These are phyloP conservation scores for Aporrectodea caliginosa DNA, from an alignment of 1,140 invertebrate genomes.

Conservation along the genomic window DNA sequence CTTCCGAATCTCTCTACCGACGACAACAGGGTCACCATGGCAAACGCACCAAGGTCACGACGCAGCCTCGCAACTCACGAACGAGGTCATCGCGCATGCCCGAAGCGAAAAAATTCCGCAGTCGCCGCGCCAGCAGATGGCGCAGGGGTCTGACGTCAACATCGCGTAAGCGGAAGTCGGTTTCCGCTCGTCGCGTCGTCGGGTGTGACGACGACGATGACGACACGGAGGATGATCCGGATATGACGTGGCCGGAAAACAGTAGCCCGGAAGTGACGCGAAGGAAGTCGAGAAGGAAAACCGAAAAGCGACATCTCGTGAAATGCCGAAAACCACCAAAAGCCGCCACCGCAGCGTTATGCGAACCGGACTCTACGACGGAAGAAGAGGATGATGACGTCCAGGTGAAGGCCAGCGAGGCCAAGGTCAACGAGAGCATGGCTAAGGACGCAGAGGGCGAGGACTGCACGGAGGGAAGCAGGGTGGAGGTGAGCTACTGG, in stretches of 20 bases:
- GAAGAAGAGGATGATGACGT: not conserved
- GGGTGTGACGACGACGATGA: not conserved
- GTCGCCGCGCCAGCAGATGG: not conserved
- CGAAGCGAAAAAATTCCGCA: not conserved
- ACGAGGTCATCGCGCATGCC: not conserved
- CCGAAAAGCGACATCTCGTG: not conserved
- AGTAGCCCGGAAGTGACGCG: not conserved
- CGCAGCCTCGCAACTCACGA: not conserved
- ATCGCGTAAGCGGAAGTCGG: not conserved
- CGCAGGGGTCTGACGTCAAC: not conserved
- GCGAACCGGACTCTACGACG: not conserved
- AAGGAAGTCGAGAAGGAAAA: not conserved
- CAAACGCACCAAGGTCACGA: not conserved
- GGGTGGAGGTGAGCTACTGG: not conserved
- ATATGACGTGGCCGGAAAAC: too few species aligned
- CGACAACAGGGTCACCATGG: not conserved
- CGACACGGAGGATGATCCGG: not conserved
- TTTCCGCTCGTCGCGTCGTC: too few species aligned
- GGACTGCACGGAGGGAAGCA: not conserved
- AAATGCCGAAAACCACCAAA: not conserved
- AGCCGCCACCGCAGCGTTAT: not conserved
- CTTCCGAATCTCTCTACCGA: not conserved
- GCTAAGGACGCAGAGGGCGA: not conserved
- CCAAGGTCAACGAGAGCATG: not conserved
- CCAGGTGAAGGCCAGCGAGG: not conserved